phyloP scores from a whole-genome alignment of 2,888 invertebrate species.

The Drosophila colorata region DNA sequence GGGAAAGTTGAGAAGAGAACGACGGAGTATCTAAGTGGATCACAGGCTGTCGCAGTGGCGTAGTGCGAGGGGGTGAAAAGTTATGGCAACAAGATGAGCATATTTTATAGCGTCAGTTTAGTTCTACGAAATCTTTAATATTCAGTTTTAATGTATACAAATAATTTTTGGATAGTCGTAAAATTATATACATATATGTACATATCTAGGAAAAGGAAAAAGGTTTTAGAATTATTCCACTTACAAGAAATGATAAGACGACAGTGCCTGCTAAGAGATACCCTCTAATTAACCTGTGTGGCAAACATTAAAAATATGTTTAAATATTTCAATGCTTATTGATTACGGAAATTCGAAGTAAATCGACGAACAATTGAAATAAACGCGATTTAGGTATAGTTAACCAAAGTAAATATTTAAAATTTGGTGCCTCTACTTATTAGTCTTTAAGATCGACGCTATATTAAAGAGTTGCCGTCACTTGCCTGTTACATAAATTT shows the following conservation, averaged over 20 bases:
- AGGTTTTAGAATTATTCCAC: not conserved
- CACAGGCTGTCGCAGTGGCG: conserved; percentile 40
- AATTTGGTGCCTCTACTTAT: too few species aligned
- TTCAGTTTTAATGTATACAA: not conserved
- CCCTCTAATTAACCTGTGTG: not conserved
- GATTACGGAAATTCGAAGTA: too few species aligned
- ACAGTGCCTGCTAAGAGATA: not conserved
- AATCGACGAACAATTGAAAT: too few species aligned
- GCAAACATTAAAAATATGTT: too few species aligned
- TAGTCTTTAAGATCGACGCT: too few species aligned
- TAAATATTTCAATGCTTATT: too few species aligned
- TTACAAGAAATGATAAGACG: not conserved
- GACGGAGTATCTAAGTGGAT: conserved; percentile 22
- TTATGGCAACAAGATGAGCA: not conserved
- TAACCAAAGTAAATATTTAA: too few species aligned
- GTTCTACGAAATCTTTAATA: not conserved
- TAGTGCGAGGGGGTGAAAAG: not conserved
- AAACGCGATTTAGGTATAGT: too few species aligned
- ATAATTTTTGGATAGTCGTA: too few species aligned
- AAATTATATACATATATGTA: not conserved
- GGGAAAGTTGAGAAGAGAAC: conserved; percentile 19
- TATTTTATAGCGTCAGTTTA: not conserved
- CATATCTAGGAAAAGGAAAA: not conserved
- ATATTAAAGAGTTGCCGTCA: too few species aligned
- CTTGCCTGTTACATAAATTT: not conserved